Evolutionary conservation across 2,888 invertebrate genomes (phyloP), one percentile per base, ranked within the genome.

Genomic region (Pollenia amentaria): DNA sequence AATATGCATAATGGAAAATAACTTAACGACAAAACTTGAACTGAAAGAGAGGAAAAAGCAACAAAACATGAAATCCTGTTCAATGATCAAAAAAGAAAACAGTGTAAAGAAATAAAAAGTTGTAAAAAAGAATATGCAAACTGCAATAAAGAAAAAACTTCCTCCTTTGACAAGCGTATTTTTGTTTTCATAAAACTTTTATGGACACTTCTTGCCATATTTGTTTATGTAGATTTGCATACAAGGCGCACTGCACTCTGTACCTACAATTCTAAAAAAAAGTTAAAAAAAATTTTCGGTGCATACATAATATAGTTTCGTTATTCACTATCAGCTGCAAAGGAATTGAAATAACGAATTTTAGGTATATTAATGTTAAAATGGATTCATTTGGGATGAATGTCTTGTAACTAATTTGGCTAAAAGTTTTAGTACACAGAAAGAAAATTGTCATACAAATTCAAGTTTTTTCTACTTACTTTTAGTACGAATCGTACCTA

Each of bases 1-100:
- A 81, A 42, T 48, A 42, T 46, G 8, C n/a, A 65, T 51, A 81
- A 75, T 60, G 29, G 51, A 75, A 69, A 82, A 69, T 53, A 82
- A 82, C 51, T 57, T 44, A 44, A 69, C 75, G 67, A 69, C 67
- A 60, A 60, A 67, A 55, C 46, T 64, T 55, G 11, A 18, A 38
- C 18, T 8, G 16, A 46, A 57, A 42, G 29, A 14, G n/a, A 21
- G 18, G 9, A 42, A 70, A 51, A 48, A 60, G n/a, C 40, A 51
- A 40, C 16, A 12, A 8, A 12, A 70, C 42, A 53, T 69, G 75
- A 82, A 67, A 69, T 82, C 40, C 57, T 75, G 65, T 75, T 67
- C 60, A 60, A 67, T 75, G 29, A 51, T 44, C 1, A 67, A 60
- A 60, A 75, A 57, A 57, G n/a, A 14, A 67, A 29, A 29, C 29